Percentiles rank a stretch among this genome's conserved stretches.
phyloP scores from a whole-genome alignment of 2,113 vertebrate genomes.

The Semicossyphus pulcher region DNA sequence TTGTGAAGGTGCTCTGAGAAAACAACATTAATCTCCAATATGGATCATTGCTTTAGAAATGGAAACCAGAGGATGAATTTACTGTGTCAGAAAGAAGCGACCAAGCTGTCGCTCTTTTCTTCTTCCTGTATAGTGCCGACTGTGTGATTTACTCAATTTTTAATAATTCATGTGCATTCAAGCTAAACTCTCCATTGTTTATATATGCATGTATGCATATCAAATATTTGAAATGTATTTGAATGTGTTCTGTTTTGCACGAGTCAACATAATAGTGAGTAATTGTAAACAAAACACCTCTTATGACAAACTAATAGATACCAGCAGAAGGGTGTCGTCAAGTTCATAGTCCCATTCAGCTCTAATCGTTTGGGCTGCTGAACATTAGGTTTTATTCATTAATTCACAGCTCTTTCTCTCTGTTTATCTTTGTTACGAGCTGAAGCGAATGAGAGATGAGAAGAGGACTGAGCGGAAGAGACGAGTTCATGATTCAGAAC shows the following conservation, averaged over 20 bases:
- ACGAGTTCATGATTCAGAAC: constrained; percentile 24
- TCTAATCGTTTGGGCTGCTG: constrained; percentile 9
- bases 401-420: constrained; percentile 8
- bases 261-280: constrained; percentile 4
- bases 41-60: background rate
- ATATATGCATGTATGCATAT: background rate
- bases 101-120: background rate
- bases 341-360: background rate
- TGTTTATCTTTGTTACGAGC: constrained; percentile 23
- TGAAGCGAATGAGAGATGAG: constrained; percentile 30
- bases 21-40: background rate
- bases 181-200: background rate
- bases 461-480: constrained; percentile 26
- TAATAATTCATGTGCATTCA: constrained; percentile 3
- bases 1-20: background rate
- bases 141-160: background rate
- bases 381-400: constrained; percentile 18
- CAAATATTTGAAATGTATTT: constrained; percentile 15
- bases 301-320: background rate
- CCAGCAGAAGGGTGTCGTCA: background rate
- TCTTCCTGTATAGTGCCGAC: too few species aligned
- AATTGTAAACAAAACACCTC: background rate
- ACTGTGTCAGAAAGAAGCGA: background rate
- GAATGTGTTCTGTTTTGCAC: background rate
- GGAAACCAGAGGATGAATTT: too few species aligned